A percentile compares a stretch with the other conserved stretches of the same genome.
These are phyloP conservation scores for Phyllostomus discolor DNA, from an alignment of 2,113 vertebrate species.

Conservation along the genomic window DNA sequence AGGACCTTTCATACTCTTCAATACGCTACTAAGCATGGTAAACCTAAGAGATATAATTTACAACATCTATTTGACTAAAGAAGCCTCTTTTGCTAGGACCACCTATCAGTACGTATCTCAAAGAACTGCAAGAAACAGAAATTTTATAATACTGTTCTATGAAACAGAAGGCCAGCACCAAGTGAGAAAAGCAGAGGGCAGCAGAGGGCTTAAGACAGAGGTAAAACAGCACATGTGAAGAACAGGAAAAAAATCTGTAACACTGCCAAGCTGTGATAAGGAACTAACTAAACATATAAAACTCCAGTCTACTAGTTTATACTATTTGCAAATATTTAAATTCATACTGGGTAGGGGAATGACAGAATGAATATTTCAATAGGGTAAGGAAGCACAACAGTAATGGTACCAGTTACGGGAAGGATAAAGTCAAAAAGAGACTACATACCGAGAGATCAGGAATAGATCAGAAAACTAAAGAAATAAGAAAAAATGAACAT, in stretches of 20 bases:
- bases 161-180: not conserved
- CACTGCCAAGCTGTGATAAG: not conserved
- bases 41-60: conserved; percentile 2
- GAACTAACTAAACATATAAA: not conserved
- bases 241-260: conserved; percentile 3
- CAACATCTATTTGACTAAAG: not conserved
- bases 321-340: not conserved
- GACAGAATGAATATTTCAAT: not conserved
- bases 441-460: not conserved
- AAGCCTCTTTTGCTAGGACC: not conserved
- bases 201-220: not conserved
- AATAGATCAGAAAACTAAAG: not conserved
- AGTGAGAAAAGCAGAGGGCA: conserved; percentile 37
- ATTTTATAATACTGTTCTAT: not conserved
- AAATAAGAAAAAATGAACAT: not conserved
- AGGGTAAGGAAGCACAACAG: not conserved
- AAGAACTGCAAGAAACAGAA: not conserved
- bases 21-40: not conserved
- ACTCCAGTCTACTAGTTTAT: not conserved
- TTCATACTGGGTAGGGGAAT: not conserved
- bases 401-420: not conserved
- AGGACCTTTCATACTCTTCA: not conserved
- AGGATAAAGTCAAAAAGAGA: not conserved
- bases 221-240: not conserved
- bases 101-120: not conserved